Evolutionary conservation across 2,113 vertebrate species (phyloP).

Genomic region (Corythoichthys haematopterus): DNA sequence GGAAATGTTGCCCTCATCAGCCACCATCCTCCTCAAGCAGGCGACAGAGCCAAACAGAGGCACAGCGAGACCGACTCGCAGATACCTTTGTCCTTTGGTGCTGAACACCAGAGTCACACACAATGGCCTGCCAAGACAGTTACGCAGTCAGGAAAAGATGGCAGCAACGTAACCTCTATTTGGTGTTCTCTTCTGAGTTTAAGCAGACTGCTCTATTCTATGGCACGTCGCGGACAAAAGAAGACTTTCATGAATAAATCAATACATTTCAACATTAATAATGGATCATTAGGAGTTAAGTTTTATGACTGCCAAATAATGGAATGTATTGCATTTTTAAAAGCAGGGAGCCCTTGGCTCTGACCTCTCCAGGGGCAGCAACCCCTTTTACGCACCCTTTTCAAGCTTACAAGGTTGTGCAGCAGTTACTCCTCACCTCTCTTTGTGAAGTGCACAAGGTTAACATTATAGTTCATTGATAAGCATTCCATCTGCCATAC

Average conservation of each 20-base stretch:
- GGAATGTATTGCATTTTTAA: constrained; percentile 64
- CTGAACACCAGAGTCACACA: constrained; percentile 87
- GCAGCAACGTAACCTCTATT: background rate
- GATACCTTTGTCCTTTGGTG: constrained; percentile 79
- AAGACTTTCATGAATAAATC: constrained; percentile 63
- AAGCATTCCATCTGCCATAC: background rate
- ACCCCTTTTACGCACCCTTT: background rate
- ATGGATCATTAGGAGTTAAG: constrained; percentile 55
- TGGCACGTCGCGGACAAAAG: constrained; percentile 44
- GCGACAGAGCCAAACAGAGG: constrained; percentile 82
- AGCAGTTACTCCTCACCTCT: background rate
- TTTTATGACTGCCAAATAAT: constrained; percentile 62
- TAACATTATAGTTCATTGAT: background rate
- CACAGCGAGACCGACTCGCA: constrained; percentile 83
- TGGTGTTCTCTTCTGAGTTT: constrained; percentile 18
- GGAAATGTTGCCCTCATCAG: constrained; percentile 80
- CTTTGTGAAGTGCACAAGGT: constrained; percentile 1
- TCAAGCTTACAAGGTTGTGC: background rate
- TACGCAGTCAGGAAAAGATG: constrained; percentile 5
- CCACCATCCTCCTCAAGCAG: constrained; percentile 82
- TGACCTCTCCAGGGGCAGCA: constrained; percentile 45
- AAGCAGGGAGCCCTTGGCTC: constrained; percentile 31
- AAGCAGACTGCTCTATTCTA: constrained; percentile 10
- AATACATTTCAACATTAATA: constrained; percentile 66
- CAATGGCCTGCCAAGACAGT: constrained; percentile 72